These are phyloP conservation scores for Morpho deidamia DNA, from an alignment of 2,888 invertebrate species.

Conservation along the genomic window DNA sequence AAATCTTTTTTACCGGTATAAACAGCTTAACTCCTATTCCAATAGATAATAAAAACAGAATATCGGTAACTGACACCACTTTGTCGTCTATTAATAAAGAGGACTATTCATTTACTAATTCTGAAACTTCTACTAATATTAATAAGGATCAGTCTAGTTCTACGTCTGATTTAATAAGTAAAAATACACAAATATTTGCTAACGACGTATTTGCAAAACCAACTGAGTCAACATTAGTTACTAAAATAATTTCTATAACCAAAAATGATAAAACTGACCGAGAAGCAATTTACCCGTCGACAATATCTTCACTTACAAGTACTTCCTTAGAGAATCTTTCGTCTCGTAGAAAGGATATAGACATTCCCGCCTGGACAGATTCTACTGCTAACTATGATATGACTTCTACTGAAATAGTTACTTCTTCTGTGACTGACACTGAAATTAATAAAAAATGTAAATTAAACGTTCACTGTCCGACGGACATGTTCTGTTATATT, in stretches of 20 bases:
- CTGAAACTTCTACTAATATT: no score
- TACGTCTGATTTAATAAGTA: background rate
- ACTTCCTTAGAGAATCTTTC: constrained; percentile 62
- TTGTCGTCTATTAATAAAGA: no score
- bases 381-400: constrained; percentile 52
- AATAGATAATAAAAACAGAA: no score
- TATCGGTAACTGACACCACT: no score
- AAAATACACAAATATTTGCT: background rate
- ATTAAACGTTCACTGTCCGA: constrained; percentile 80
- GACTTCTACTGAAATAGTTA: constrained; percentile 54
- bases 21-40: no score
- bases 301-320: constrained; percentile 29
- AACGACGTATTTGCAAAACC: background rate
- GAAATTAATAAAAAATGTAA: constrained; percentile 70
- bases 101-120: no score
- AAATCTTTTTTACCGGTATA: no score
- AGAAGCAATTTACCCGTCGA: constrained; percentile 12
- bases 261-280: background rate
- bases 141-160: no score
- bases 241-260: no score
- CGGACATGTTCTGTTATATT: constrained; percentile 80
- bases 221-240: background rate
- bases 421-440: constrained; percentile 33
- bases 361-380: constrained; percentile 70
- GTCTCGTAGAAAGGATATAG: constrained; percentile 62